Base-by-base conservation (phyloP, 2,888 invertebrate species). In the Geotrupes spiniger region DNA sequence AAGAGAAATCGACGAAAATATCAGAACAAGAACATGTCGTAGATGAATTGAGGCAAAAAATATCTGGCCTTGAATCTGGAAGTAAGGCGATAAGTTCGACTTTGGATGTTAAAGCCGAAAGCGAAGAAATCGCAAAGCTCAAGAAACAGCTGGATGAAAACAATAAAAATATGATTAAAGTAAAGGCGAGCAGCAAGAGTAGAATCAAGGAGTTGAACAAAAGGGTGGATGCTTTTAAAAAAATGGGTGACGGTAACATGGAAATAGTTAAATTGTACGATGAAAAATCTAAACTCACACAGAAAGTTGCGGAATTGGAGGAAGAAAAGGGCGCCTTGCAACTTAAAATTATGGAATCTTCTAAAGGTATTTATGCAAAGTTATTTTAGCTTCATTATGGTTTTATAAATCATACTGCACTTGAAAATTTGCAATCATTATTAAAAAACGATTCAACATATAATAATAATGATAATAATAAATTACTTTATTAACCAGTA, bases 281-380 rank as follows among this genome's bases (percentile, higher is more conserved):
- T 49, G 82, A 83, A 63, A 77, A 83, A 57, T 78, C 80, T 53
- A 77, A 79, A 56, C 72, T 87, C 40, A 82, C 83, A 53, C 85
- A 89, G 60, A 85, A 83, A 76, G 82, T 94, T 51, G 86, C 87
- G 9, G 89, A 91, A 67, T 73, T 94, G 56, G 91, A 92, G 74
- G 90, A 90, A 71, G 92, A 92, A 73, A 60, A 58, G 37, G 92
- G 92, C 63, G 90, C 91, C 74, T 81, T 93, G 66, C 91, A 92
- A 74, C 76, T 92, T 68, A 86, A 86, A 74, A 79, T 90, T 68
- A 85, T 89, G 61, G 88, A 89, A 74, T 84, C 85, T 73, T 79
- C 81, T 62, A 78, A 83, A 80, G 76, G 83, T 77, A 75, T 69
- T 65, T 73, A 60, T 53, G 21, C 49, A 27, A 15, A 36, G 15